Evolutionary conservation across 2,797 vertebrate genomes (phyloP).

Genomic region (Leucoraja ocellata): DNA sequence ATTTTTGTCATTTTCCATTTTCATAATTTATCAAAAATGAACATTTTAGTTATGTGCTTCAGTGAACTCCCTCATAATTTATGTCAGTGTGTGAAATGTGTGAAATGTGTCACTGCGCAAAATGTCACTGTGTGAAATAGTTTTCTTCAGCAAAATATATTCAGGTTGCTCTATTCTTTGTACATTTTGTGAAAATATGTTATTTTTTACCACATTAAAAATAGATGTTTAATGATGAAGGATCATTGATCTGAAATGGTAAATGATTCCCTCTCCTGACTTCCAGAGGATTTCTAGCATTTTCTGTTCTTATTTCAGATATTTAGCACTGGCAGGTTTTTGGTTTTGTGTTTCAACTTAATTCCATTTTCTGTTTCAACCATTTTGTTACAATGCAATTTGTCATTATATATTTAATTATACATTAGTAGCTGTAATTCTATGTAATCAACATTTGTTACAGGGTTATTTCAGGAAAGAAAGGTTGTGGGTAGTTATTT

Average conservation of each 20-base stretch:
- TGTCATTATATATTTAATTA: not conserved
- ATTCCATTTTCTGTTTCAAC: not conserved
- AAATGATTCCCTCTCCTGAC: no score
- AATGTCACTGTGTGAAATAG: no score
- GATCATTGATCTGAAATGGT: no score
- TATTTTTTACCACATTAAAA: not conserved
- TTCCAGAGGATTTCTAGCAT: no score
- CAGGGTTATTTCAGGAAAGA: not conserved
- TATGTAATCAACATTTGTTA: not conserved
- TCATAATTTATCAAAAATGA: no score
- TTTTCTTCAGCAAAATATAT: no score
- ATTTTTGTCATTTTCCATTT: no score
- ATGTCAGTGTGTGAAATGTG: not conserved
- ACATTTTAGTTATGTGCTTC: not conserved
- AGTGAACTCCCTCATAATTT: not conserved
- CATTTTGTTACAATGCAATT: not conserved
- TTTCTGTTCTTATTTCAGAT: no score
- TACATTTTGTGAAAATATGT: not conserved
- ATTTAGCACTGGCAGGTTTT: no score
- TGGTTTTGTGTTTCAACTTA: not conserved
- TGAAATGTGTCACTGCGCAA: not conserved
- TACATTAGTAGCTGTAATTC: not conserved
- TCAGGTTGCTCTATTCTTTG: slow-evolving; percentile 2
- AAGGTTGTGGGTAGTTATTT: not conserved
- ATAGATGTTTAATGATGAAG: no score